Evolutionary conservation across 2,113 vertebrate genomes (phyloP).

Genomic region (Oreochromis spilurus): DNA sequence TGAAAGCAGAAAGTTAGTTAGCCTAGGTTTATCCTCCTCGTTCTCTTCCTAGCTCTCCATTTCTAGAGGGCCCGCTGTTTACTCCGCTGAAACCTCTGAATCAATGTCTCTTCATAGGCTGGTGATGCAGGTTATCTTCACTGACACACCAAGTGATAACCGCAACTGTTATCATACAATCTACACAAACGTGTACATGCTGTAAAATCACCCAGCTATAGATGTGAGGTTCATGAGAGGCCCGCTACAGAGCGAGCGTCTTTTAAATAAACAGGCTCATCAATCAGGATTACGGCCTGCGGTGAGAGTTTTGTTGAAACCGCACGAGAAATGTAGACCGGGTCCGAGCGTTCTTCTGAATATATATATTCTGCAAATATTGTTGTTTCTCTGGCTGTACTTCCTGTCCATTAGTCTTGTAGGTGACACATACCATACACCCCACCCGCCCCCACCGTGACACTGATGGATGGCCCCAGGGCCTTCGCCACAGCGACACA

Average conservation of each 20-base stretch:
- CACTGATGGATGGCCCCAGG: slow-evolving; percentile 78
- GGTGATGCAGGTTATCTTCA: not conserved
- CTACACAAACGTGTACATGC: not conserved
- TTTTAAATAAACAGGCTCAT: slow-evolving; percentile 63
- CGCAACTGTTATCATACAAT: not conserved
- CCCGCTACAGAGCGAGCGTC: slow-evolving; percentile 5
- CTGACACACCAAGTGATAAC: not conserved
- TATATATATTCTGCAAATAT: slow-evolving; percentile 77
- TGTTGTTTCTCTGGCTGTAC: slow-evolving; percentile 77
- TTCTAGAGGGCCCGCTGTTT: not conserved
- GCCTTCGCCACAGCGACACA: slow-evolving; percentile 64
- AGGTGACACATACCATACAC: slow-evolving; percentile 69
- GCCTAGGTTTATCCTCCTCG: not conserved
- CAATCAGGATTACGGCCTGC: slow-evolving; percentile 56
- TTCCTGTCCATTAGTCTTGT: slow-evolving; percentile 81
- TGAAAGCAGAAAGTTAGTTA: not conserved
- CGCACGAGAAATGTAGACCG: slow-evolving; percentile 24
- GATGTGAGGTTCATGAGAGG: slow-evolving; percentile 33
- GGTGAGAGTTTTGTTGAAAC: slow-evolving; percentile 43
- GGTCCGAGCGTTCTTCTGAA: slow-evolving; percentile 58
- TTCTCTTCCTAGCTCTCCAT: slow-evolving; percentile 7
- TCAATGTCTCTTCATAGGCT: not conserved
- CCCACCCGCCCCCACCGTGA: slow-evolving; percentile 44
- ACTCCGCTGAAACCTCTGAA: not conserved
- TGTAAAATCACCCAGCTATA: not conserved